phyloP scores from a whole-genome alignment of 2,797 vertebrate species.

The Halcyon leucocephala region DNA sequence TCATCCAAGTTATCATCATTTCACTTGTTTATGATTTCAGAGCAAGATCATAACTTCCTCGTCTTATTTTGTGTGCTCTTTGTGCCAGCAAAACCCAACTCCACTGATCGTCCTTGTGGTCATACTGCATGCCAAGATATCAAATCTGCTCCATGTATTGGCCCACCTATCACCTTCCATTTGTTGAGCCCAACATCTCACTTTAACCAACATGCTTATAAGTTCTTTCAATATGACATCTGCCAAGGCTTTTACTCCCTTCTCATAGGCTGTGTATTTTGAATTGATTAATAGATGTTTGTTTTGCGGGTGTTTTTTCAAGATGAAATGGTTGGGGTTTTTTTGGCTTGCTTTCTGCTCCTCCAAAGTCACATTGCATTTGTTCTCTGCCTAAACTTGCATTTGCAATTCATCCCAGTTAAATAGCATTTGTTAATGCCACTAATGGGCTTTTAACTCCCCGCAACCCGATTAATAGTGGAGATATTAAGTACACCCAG shows the following conservation, averaged over 20 bases:
- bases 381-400: constrained; percentile 63
- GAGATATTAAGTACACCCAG: constrained; percentile 64
- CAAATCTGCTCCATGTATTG: background rate
- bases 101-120: background rate
- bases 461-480: constrained; percentile 60
- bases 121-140: background rate
- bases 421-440: constrained; percentile 65
- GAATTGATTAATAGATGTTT: constrained; percentile 20
- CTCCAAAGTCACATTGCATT: constrained; percentile 60
- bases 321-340: background rate
- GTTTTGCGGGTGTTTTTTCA: background rate
- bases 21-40: background rate
- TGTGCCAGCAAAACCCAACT: background rate
- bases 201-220: background rate
- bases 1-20: background rate
- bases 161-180: background rate
- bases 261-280: background rate
- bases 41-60: background rate
- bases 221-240: background rate
- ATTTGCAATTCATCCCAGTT: constrained; percentile 62
- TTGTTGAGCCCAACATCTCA: background rate
- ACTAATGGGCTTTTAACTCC: constrained; percentile 69
- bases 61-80: background rate
- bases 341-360: constrained; percentile 33
- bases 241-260: background rate